These are phyloP conservation scores for Siderastrea radians DNA, from an alignment of 92 coral and sea anemone genomes.

Conservation along the genomic window DNA sequence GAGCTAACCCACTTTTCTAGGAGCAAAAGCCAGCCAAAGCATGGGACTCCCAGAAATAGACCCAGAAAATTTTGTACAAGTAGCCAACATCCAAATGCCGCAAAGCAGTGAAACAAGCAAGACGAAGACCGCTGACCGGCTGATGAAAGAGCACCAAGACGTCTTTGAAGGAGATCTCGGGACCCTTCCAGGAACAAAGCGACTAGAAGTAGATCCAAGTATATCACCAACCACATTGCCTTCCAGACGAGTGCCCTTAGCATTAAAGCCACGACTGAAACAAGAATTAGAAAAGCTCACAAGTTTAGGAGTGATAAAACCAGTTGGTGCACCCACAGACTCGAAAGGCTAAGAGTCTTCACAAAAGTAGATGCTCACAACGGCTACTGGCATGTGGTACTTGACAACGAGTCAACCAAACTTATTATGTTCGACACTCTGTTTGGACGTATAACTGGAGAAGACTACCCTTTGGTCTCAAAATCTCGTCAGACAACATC, in stretches of 20 bases:
- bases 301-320: constrained; percentile 16
- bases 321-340: constrained; percentile 8
- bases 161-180: constrained; percentile 43
- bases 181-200: constrained; percentile 39
- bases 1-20: constrained; percentile 44
- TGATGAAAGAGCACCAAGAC: neutral
- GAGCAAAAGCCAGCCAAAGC: constrained; percentile 51
- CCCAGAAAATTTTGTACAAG: constrained; percentile 33
- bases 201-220: constrained; percentile 38
- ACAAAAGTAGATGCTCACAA: constrained; percentile 50
- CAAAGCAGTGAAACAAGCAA: neutral
- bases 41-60: constrained; percentile 25
- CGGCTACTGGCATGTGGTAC: constrained; percentile 62
- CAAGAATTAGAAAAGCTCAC: constrained; percentile 47
- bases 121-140: neutral
- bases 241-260: constrained; percentile 49
- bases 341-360: neutral
- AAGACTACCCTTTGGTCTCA: constrained; percentile 68
- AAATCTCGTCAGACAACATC: constrained; percentile 47
- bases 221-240: constrained; percentile 29
- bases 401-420: constrained; percentile 45
- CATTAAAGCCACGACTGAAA: constrained; percentile 37
- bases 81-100: neutral
- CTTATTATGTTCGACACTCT: constrained; percentile 62
- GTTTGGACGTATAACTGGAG: constrained; percentile 50